Evolutionary conservation across 2,113 vertebrate genomes (phyloP), one percentile per base, ranked within the genome.

Genomic region (Laticauda laticaudata): DNA sequence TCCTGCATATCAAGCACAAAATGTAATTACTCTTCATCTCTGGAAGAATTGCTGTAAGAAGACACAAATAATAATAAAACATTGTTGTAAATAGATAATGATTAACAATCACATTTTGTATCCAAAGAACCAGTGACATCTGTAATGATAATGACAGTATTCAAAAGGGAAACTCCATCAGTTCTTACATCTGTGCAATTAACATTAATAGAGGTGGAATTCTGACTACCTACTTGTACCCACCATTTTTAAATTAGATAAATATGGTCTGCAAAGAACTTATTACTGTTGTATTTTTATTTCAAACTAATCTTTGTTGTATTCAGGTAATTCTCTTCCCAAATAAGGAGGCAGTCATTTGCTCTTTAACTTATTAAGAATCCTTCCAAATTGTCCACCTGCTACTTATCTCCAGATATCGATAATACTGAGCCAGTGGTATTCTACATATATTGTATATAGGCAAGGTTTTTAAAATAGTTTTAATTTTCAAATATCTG

Each of bases 31-130:
- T 93, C 59, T 93, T 87, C 55, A 87, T 26, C 34, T 34, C 18
- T 87, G 88, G 69, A 94, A 95, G 92, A 91, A 15, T 94, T 92
- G 43, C 91, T 51, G 64, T 92, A 94, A 93, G 24, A 95, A 10
- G 87, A 29, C 6, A 39, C 45, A 59, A 61, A 26, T 2, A 7
- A 75, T 2, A 11, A 61, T 34, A 48, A 85, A 85, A 11, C 5
- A 34, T n/a, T 57, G 9, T 64, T 56, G 85, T 81, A 86, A 59
- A 90, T 48, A 64, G 14, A 53, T 15, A 14, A 24, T 54, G 81
- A 57, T 90, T n/a, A 55, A 54, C 5, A 92, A 48, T 45, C 8
- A 51, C 24, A 81, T 81, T 81, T 43, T 81, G 34, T 43, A 81
- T 21, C 34, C 75, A 81, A 43, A 21, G 75, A 81, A 81, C 75